A percentile compares a stretch with the other conserved stretches of the same genome.
Conservation (phyloP, 2,888 invertebrate genomes). For the Stenurella melanura region DNA sequence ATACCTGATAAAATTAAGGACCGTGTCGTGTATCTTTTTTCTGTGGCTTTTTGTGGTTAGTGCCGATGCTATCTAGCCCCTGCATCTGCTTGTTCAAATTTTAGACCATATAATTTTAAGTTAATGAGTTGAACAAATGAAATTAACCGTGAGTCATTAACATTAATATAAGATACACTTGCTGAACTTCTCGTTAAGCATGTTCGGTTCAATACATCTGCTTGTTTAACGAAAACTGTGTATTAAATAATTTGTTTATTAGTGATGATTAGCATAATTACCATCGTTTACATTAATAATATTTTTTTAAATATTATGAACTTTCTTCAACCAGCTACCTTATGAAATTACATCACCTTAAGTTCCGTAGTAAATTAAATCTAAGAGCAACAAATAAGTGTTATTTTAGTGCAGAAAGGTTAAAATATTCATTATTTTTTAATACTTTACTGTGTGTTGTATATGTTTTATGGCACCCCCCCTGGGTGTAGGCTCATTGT, state of each 20-base stretch:
- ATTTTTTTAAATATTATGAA: background rate
- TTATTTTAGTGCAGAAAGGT: too few relatives aligned
- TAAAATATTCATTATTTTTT: too few relatives aligned
- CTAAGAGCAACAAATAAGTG: too few relatives aligned
- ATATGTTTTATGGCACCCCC: too few relatives aligned
- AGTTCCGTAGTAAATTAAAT: background rate
- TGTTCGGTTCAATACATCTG: slow-evolving; percentile 31
- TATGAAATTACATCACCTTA: slow-evolving; percentile 13
- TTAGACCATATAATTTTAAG: slow-evolving; percentile 51
- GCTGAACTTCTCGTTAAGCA: slow-evolving; percentile 9
- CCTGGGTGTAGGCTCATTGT: too few relatives aligned
- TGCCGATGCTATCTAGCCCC: slow-evolving; percentile 31
- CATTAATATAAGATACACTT: slow-evolving; percentile 37
- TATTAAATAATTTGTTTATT: slow-evolving; percentile 33
- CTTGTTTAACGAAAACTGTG: slow-evolving; percentile 2
- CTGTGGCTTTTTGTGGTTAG: slow-evolving; percentile 21
- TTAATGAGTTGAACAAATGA: slow-evolving; percentile 59
- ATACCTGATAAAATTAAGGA: slow-evolving; percentile 41
- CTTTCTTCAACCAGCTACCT: background rate
- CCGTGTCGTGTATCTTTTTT: slow-evolving; percentile 8
- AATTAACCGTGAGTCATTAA: slow-evolving; percentile 60
- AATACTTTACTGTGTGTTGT: too few relatives aligned
- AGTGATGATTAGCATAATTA: slow-evolving; percentile 34
- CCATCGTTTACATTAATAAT: background rate
- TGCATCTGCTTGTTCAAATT: slow-evolving; percentile 50